phyloP scores from a whole-genome alignment of 2,113 vertebrate genomes.

The Calidris pugnax region DNA sequence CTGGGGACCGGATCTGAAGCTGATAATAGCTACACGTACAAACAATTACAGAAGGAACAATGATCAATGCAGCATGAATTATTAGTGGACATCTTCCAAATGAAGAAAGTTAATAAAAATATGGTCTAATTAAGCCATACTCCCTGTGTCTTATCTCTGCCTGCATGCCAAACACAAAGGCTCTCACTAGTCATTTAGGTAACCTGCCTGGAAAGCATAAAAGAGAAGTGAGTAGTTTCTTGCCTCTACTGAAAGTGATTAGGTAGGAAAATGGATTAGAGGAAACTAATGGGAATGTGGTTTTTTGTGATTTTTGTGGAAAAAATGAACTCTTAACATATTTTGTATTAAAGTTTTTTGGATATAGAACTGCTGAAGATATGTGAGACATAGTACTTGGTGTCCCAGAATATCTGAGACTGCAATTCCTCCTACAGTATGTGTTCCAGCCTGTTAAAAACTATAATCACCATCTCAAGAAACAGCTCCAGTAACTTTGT shows the following conservation, averaged over 20 bases:
- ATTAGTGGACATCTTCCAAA: not conserved
- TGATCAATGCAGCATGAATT: not conserved
- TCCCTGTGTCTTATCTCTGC: not conserved
- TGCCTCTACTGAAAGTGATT: not conserved
- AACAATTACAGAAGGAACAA: not conserved
- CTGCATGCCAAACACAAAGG: not conserved
- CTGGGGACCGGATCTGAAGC: not conserved
- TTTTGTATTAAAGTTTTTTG: not conserved
- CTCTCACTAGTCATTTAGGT: not conserved
- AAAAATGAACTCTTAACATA: not conserved
- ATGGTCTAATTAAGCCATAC: not conserved
- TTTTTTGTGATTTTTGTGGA: not conserved
- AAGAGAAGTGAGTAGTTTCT: not conserved
- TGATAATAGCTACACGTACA: not conserved
- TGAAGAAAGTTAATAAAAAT: not conserved
- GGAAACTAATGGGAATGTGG: not conserved
- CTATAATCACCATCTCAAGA: not conserved
- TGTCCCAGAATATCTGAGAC: not conserved
- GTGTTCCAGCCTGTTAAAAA: not conserved
- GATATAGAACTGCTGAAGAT: not conserved
- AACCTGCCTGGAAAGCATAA: not conserved
- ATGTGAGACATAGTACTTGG: not conserved
- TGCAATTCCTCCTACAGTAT: not conserved
- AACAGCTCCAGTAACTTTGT: not conserved
- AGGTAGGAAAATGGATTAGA: not conserved